Evolutionary conservation across 2,113 vertebrate genomes (phyloP).

Genomic region (Xenopus borealis): DNA sequence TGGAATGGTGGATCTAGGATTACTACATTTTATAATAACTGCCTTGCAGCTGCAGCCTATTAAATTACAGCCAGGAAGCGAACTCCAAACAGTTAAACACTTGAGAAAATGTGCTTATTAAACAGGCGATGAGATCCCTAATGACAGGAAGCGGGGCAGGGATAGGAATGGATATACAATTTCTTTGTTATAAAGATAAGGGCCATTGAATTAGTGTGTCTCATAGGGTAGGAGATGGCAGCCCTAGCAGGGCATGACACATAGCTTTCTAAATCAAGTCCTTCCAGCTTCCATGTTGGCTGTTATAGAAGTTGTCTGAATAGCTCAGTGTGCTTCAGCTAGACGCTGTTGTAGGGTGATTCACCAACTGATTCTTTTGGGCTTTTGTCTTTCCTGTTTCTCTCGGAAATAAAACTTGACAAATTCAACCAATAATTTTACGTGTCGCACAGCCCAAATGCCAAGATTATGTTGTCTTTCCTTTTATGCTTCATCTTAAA

Average conservation of each 20-base stretch:
- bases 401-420: constrained; percentile 16
- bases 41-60: constrained; percentile 69
- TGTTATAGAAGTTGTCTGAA: constrained; percentile 50
- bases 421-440: constrained; percentile 20
- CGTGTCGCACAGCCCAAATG: neutral
- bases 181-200: constrained; percentile 68
- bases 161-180: constrained; percentile 63
- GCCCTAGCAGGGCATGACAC: constrained; percentile 59
- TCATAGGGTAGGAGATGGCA: constrained; percentile 44
- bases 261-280: constrained; percentile 57
- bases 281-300: constrained; percentile 54
- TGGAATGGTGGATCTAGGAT: constrained; percentile 58
- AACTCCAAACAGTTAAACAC: constrained; percentile 59
- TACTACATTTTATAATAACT: constrained; percentile 58
- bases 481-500: constrained; percentile 14
- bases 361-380: constrained; percentile 21
- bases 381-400: constrained; percentile 39
- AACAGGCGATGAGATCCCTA: constrained; percentile 65
- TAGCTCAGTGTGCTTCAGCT: constrained; percentile 38
- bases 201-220: constrained; percentile 50
- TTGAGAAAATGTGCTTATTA: constrained; percentile 49
- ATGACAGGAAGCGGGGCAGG: constrained; percentile 70
- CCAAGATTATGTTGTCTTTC: neutral
- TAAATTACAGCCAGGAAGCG: constrained; percentile 67
- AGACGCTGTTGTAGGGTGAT: constrained; percentile 50